Evolutionary conservation across 2,113 vertebrate genomes (phyloP), one percentile per base, ranked within the genome.

Genomic region (Bubalus kerabau): DNA sequence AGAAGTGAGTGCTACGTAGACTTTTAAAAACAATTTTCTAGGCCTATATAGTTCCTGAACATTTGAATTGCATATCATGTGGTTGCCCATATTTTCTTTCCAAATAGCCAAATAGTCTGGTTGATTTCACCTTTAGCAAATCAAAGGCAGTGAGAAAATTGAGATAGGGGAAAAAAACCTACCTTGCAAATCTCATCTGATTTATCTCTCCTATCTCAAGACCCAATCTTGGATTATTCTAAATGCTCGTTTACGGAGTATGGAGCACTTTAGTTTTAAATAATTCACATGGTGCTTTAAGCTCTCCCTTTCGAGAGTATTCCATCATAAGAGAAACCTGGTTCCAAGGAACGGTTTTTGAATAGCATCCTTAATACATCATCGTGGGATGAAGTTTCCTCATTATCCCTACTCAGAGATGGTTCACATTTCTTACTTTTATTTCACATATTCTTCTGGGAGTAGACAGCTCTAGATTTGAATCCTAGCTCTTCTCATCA

Each of bases 311-410:
- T 93, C 56, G 11, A 97, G 78, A 90, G 32, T 67, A 7, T 76
- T 82, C 52, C 24, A 60, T 87, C 94, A 85, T 60, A 87, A n/a
- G 3, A 81, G 62, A 97, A 28, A 92, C 50, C n/a, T 36, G 21
- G 52, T 93, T 98, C 88, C 87, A 86, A 95, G 40, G 52, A 96
- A 87, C 9, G 40, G 50, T 67, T 94, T 91, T 90, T 87, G 87
- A 97, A 92, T 85, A 97, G 91, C 91, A 96, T 64, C 50, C 64
- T 95, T 96, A 88, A 91, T 95, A 95, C 56, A 96, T 84, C 74
- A 92, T 26, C 16, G 48, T n/a, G 86, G 43, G 82, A 83, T 97
- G 50, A 95, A 95, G 94, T 59, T 43, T 40, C 94, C 94, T 96
- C 59, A 87, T 97, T 96, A 89, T 83, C 57, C 60, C 59, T 64